Percentiles rank a stretch among this genome's conserved stretches.
Evolutionary conservation across 2,888 invertebrate genomes (phyloP).

Genomic region (Hydroisotoma schaefferi): DNA sequence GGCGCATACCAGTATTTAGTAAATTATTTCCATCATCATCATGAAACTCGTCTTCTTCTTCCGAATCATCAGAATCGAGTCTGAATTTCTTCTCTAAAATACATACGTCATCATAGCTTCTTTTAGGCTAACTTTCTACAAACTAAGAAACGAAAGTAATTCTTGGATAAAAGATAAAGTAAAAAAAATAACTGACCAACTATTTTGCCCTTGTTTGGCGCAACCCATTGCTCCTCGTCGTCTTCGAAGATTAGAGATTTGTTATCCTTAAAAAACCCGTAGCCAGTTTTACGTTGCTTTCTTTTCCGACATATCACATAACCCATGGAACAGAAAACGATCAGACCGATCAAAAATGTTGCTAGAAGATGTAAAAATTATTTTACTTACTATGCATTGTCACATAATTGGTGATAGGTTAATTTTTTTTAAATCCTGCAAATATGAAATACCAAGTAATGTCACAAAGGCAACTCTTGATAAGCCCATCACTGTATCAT

Average conservation of each 20-base stretch:
- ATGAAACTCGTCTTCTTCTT: conserved; percentile 22
- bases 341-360: conserved; percentile 31
- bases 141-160: background rate
- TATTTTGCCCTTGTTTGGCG: conserved; percentile 37
- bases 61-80: conserved; percentile 40
- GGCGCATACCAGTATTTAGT: conserved; percentile 33
- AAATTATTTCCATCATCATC: conserved; percentile 28
- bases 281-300: conserved; percentile 23
- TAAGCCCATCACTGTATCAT: conserved; percentile 69
- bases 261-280: conserved; percentile 47
- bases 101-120: conserved; percentile 5
- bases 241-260: conserved; percentile 41
- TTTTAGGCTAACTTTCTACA: conserved; percentile 9
- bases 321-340: conserved; percentile 42
- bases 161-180: background rate
- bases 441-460: conserved; percentile 64
- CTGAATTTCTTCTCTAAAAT: conserved; percentile 44
- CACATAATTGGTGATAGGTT: no score
- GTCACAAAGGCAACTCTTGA: conserved; percentile 73
- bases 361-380: conserved; percentile 33
- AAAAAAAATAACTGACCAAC: conserved; percentile 28
- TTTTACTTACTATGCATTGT: no score
- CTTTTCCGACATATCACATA: conserved; percentile 36
- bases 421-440: background rate
- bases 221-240: conserved; percentile 46